A percentile compares a stretch with the other conserved stretches of the same genome.
These are phyloP conservation scores for Tarsius wallacei DNA, from an alignment of 2,797 vertebrate species.

Conservation along the genomic window DNA sequence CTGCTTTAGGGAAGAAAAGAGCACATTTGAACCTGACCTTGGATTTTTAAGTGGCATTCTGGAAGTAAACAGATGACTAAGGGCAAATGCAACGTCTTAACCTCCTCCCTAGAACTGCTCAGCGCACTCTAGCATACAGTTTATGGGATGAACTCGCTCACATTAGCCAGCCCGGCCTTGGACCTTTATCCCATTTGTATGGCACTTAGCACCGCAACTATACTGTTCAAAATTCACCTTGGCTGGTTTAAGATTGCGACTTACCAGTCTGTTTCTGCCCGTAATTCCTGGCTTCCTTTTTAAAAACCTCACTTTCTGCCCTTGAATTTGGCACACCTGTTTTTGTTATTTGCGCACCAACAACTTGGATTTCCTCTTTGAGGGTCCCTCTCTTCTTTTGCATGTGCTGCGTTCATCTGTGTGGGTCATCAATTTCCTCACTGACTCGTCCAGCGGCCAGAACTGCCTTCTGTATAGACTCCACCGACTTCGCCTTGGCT, in stretches of 20 bases:
- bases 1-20: slow-evolving; percentile 57
- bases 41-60: slow-evolving; percentile 43
- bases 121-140: not conserved
- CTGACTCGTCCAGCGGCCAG: not conserved
- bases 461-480: not conserved
- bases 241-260: not conserved
- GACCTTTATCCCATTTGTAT: not conserved
- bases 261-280: not conserved
- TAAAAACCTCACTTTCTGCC: not conserved
- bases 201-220: not conserved
- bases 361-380: not conserved
- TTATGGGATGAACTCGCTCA: slow-evolving; percentile 41
- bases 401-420: not conserved
- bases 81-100: slow-evolving; percentile 22
- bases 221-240: not conserved
- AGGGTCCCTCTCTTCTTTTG: not conserved
- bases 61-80: slow-evolving; percentile 57
- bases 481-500: not conserved
- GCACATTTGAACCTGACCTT: slow-evolving; percentile 74
- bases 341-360: slow-evolving; percentile 32
- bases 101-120: not conserved
- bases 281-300: not conserved
- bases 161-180: not conserved
- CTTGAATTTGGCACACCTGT: not conserved
- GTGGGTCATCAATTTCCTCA: not conserved